Evolutionary conservation across 2,113 vertebrate genomes (phyloP), one percentile per base, ranked within the genome.

Genomic region (Opisthocomus hoazin): DNA sequence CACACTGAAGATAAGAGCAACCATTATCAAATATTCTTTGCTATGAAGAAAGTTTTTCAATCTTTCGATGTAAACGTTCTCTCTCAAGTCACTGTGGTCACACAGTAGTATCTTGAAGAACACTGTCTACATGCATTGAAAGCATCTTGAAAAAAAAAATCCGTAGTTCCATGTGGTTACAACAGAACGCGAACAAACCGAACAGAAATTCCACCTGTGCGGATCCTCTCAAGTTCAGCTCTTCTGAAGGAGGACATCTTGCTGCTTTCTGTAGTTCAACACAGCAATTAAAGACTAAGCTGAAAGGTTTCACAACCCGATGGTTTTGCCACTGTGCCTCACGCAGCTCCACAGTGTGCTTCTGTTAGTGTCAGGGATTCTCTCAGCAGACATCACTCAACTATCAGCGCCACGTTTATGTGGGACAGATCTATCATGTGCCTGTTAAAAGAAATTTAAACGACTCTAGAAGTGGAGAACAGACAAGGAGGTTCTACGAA

Each of bases 371-470:
- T 50, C 34, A 36, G 61, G 89, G 81, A 56, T 94, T 46, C 69
- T 89, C 70, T 79, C 73, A 76, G 77, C 14, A 77, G 94, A 32
- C 39, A 43, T 99, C 99, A 99, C 98, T 99, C 99, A 64, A 99
- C 98, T 65, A 99, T 98, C 97, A 99, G 98, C 29, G 99, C 98
- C 97, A 99, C 99, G 11, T 99, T 99, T 95, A 99, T 99, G 98
- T 99, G 99, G 95, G 99, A 99, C 97, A 99, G 97, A 97, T 99
- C 99, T 98, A 99, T 98, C 99, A 99, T 99, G 97, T 99, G 99
- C 99, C 99, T 99, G 98, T 61, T 91, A 94, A 93, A 97, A 64
- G 74, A 76, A 89, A 70, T 64, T 68, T 86, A 79, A 80, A 92
- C 14, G 36, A 76, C 50, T 60, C 60, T 56, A 82, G 30, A 69